phyloP scores from a whole-genome alignment of 1,140 invertebrate genomes.

The Zelostemma sp. region DNA sequence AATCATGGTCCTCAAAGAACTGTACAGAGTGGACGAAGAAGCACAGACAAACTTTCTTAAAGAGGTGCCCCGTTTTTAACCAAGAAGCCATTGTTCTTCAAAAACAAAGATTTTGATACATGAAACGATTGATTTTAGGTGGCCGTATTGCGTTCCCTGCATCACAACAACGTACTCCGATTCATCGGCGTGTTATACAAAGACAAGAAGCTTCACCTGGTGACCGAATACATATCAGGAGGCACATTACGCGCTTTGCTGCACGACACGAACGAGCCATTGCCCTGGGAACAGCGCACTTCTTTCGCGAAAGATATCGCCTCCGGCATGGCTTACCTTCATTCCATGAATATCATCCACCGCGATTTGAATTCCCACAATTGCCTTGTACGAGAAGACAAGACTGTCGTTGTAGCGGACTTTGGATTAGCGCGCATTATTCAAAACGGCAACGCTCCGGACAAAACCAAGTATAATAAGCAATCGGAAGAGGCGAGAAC shows the following conservation, averaged over 20 bases:
- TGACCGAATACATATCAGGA: slow-evolving; percentile 92
- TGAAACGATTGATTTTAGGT: too few relatives aligned
- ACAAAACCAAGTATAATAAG: slow-evolving; percentile 62
- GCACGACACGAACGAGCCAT: slow-evolving; percentile 76
- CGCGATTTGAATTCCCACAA: slow-evolving; percentile 97
- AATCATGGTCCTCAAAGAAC: slow-evolving; percentile 95
- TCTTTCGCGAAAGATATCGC: slow-evolving; percentile 93
- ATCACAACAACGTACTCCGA: slow-evolving; percentile 90
- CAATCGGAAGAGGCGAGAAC: slow-evolving; percentile 57
- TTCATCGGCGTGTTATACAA: slow-evolving; percentile 96
- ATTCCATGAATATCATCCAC: slow-evolving; percentile 95
- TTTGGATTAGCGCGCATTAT: slow-evolving; percentile 94
- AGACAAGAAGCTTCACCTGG: slow-evolving; percentile 90
- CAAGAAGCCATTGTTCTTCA: too few relatives aligned
- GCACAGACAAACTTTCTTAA: slow-evolving; percentile 95
- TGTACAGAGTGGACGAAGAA: slow-evolving; percentile 93
- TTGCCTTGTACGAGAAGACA: slow-evolving; percentile 91
- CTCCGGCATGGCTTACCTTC: slow-evolving; percentile 92
- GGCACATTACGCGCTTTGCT: slow-evolving; percentile 90
- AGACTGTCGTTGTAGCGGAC: slow-evolving; percentile 93
- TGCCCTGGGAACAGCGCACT: slow-evolving; percentile 87
- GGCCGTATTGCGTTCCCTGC: slow-evolving; percentile 87
- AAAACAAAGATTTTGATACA: too few relatives aligned
- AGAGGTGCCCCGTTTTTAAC: slow-evolving; percentile 78
- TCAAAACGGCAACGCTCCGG: slow-evolving; percentile 62